A percentile compares a stretch with the other conserved stretches of the same genome.
Conservation (phyloP, 2,888 invertebrate species). For the Acleris holmiana region DNA sequence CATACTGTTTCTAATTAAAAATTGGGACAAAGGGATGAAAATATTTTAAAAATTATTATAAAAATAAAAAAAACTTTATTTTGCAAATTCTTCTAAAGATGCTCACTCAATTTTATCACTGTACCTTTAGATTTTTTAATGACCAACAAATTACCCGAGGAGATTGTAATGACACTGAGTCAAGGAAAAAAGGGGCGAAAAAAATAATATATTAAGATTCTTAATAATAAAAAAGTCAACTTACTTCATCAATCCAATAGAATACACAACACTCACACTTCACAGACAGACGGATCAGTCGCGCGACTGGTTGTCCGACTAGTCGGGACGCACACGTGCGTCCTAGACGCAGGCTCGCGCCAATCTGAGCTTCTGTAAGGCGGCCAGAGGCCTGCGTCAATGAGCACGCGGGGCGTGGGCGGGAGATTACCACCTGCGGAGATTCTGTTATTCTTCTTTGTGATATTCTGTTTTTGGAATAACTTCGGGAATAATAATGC, state of each 20-base stretch:
- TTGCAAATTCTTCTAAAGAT: neutral
- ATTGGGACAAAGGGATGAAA: too few relatives aligned
- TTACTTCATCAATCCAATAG: conserved; percentile 37
- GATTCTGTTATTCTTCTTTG: neutral
- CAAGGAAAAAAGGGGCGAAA: neutral
- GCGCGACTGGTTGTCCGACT: conserved; percentile 23
- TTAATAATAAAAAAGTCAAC: conserved; percentile 1
- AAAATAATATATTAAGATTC: neutral
- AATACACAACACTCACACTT: conserved; percentile 31
- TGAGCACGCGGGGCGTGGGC: conserved; percentile 21
- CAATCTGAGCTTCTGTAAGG: conserved; percentile 46
- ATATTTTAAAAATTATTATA: too few relatives aligned
- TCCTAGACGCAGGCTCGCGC: conserved; percentile 49
- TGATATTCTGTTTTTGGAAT: too few relatives aligned
- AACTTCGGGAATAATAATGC: too few relatives aligned
- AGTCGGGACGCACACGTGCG: conserved; percentile 44
- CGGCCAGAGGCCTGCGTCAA: conserved; percentile 11
- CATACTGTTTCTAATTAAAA: too few relatives aligned
- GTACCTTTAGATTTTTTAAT: neutral
- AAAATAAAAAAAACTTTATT: too few relatives aligned
- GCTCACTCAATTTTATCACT: neutral
- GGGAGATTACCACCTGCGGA: conserved; percentile 1
- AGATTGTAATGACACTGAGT: neutral
- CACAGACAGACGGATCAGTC: conserved; percentile 25
- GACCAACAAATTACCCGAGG: neutral